Percentiles rank a stretch among this genome's conserved stretches.
Conservation (phyloP, 2,113 vertebrate species). For the Cranoglanis bouderius region DNA sequence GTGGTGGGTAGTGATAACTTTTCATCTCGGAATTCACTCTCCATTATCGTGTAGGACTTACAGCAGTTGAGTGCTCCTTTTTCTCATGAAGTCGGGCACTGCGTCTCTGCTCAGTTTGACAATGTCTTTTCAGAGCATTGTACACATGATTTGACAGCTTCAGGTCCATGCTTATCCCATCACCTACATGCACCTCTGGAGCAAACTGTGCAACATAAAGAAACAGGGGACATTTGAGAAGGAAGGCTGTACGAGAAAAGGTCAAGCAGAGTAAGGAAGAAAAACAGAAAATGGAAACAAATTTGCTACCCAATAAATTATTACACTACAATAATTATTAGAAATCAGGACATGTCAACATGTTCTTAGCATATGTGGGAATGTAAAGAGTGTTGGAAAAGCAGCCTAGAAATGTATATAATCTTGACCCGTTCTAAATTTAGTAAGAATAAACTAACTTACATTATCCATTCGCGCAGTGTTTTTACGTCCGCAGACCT, state of each 20-base stretch:
- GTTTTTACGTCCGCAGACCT: slow-evolving; percentile 92
- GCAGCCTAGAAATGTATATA: not conserved
- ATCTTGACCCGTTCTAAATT: not conserved
- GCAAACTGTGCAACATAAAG: slow-evolving; percentile 79
- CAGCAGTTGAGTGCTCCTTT: slow-evolving; percentile 95
- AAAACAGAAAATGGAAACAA: not conserved
- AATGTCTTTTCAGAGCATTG: slow-evolving; percentile 94
- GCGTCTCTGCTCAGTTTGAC: slow-evolving; percentile 87
- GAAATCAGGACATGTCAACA: not conserved
- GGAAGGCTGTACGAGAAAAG: too few relatives aligned
- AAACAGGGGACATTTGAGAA: not conserved
- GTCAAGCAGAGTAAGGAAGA: not conserved
- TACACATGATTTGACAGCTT: slow-evolving; percentile 96
- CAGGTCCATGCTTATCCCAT: slow-evolving; percentile 95
- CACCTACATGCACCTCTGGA: slow-evolving; percentile 91
- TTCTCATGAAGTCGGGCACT: slow-evolving; percentile 93
- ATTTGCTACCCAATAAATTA: not conserved
- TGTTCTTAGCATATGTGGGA: not conserved
- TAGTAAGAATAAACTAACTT: slow-evolving; percentile 59
- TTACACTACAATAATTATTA: not conserved
- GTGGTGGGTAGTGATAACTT: not conserved
- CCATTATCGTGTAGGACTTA: slow-evolving; percentile 63
- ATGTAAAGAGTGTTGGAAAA: not conserved
- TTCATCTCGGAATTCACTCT: not conserved
- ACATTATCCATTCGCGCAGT: slow-evolving; percentile 97